Conservation (phyloP, 1,140 invertebrate genomes). For the Bombus consobrinus region DNA sequence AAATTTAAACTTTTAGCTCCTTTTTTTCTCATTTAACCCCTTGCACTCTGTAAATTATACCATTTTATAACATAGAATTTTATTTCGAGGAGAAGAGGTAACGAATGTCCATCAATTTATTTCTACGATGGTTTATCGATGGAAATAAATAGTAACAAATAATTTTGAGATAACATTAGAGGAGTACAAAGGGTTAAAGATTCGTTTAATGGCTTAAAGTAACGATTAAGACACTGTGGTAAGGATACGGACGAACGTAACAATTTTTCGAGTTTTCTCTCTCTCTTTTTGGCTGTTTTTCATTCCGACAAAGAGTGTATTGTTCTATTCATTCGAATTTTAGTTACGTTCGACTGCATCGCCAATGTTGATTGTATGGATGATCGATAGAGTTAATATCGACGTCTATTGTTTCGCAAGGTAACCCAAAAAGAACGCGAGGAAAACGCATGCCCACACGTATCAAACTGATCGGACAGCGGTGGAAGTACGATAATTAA, state of each 20-base stretch:
- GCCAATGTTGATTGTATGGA: not conserved
- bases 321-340: not conserved
- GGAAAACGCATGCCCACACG: conserved; percentile 30
- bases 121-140: no score
- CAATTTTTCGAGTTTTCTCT: not conserved
- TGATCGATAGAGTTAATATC: conserved; percentile 30
- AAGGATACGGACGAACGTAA: conserved; percentile 4
- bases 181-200: not conserved
- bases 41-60: not conserved
- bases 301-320: not conserved
- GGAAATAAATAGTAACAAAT: no score
- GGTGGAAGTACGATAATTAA: conserved; percentile 36
- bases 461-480: conserved; percentile 20
- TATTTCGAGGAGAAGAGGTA: no score
- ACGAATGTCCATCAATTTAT: no score
- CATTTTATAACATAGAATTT: not conserved
- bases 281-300: not conserved
- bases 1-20: no score
- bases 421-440: conserved; percentile 24
- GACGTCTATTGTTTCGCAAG: conserved; percentile 24
- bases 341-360: conserved; percentile 10
- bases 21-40: not conserved
- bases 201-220: no score
- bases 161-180: no score
- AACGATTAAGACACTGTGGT: not conserved